A percentile compares a stretch with the other conserved stretches of the same genome.
Conservation (phyloP, 2,113 vertebrate genomes). For the Tragelaphus imberbis region DNA sequence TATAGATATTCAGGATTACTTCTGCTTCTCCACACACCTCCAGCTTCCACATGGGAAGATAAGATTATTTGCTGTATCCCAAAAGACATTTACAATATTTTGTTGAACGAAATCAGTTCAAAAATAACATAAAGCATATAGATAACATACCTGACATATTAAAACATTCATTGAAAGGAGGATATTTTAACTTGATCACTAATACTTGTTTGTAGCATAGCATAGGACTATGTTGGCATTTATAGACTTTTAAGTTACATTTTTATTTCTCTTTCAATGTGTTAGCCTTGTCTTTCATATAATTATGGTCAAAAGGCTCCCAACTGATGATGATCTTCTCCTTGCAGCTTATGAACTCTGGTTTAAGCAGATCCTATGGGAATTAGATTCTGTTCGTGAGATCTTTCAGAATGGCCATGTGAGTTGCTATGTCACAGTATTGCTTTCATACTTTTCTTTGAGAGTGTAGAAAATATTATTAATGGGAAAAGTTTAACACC, state of each 20-base stretch:
- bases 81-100: not conserved
- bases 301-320: not conserved
- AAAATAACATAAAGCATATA: not conserved
- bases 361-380: conserved; percentile 98
- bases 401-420: conserved; percentile 94
- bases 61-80: not conserved
- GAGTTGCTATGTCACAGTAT: conserved; percentile 74
- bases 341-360: conserved; percentile 93
- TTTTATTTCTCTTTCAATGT: not conserved
- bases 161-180: not conserved
- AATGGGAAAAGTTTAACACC: not conserved
- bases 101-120: not conserved
- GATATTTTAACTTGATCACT: not conserved
- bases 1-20: not conserved
- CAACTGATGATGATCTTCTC: conserved; percentile 29
- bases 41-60: not conserved
- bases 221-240: not conserved
- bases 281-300: not conserved
- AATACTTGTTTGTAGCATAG: not conserved
- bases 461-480: not conserved
- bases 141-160: not conserved
- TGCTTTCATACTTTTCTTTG: not conserved
- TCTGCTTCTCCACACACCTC: not conserved
- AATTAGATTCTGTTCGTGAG: conserved; percentile 92
- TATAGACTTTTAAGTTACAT: not conserved